These are phyloP conservation scores for Ageneiosus marmoratus DNA, from an alignment of 2,113 vertebrate genomes.

Conservation along the genomic window DNA sequence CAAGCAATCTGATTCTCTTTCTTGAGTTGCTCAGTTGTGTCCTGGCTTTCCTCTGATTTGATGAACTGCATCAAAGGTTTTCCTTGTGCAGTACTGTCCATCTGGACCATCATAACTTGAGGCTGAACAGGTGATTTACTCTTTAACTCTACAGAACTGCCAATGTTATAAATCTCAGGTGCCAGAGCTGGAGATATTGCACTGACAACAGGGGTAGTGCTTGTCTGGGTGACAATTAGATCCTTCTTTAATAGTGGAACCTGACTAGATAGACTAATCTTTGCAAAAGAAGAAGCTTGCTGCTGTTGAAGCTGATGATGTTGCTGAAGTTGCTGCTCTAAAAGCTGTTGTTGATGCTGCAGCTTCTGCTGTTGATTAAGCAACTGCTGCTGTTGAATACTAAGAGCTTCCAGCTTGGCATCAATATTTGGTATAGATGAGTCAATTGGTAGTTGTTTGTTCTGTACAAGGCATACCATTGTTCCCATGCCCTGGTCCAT, in stretches of 20 bases:
- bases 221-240: slow-evolving; percentile 80
- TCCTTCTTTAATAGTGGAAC: slow-evolving; percentile 83
- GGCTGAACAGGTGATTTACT: slow-evolving; percentile 79
- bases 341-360: slow-evolving; percentile 74
- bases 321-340: slow-evolving; percentile 77
- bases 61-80: slow-evolving; percentile 84
- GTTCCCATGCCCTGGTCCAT: slow-evolving; percentile 88
- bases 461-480: slow-evolving; percentile 86
- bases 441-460: slow-evolving; percentile 76
- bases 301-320: slow-evolving; percentile 75
- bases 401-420: slow-evolving; percentile 80
- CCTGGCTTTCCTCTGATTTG: slow-evolving; percentile 79
- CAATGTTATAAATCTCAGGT: slow-evolving; percentile 76
- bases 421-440: slow-evolving; percentile 76
- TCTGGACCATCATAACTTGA: slow-evolving; percentile 88
- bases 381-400: slow-evolving; percentile 72
- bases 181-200: slow-evolving; percentile 66
- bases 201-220: slow-evolving; percentile 69
- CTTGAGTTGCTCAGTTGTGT: slow-evolving; percentile 81
- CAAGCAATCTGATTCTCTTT: slow-evolving; percentile 88
- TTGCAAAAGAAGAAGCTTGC: slow-evolving; percentile 78
- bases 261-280: slow-evolving; percentile 81
- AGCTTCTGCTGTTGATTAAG: slow-evolving; percentile 76
- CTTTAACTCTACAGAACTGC: slow-evolving; percentile 79
- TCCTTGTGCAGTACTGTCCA: slow-evolving; percentile 75